phyloP scores from a whole-genome alignment of 2,797 vertebrate species.

The Thalassophryne amazonica region DNA sequence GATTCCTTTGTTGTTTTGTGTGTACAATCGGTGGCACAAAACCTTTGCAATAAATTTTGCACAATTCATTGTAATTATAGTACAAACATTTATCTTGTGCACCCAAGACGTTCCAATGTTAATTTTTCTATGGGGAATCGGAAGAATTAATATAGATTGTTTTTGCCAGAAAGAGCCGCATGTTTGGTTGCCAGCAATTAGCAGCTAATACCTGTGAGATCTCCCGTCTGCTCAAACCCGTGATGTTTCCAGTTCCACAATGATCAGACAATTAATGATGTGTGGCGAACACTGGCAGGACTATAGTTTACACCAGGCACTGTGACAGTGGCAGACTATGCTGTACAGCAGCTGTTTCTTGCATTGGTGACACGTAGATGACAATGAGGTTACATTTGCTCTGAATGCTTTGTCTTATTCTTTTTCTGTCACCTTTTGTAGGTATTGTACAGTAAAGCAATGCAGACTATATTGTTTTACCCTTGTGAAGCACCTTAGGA shows the following conservation, averaged over 20 bases:
- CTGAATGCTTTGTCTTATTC: constrained; percentile 62
- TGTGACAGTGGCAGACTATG: constrained; percentile 36
- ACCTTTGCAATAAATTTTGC: constrained; percentile 78
- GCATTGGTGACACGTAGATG: constrained; percentile 55
- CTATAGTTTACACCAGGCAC: constrained; percentile 19
- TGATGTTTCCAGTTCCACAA: constrained; percentile 56
- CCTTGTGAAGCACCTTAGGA: too few species aligned
- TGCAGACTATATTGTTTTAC: too few species aligned
- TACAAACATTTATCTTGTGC: constrained; percentile 74
- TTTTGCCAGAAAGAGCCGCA: constrained; percentile 75
- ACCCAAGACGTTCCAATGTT: constrained; percentile 60
- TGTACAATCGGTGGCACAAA: constrained; percentile 65
- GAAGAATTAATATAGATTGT: constrained; percentile 76
- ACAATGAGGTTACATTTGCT: constrained; percentile 59
- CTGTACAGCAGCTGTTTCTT: constrained; percentile 32
- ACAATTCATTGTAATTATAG: constrained; percentile 80
- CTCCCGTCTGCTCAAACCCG: constrained; percentile 49
- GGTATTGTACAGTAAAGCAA: too few species aligned
- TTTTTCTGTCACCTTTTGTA: too few species aligned
- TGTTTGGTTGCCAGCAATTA: constrained; percentile 78
- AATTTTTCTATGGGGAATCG: constrained; percentile 63
- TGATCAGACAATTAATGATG: constrained; percentile 70
- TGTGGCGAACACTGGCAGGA: constrained; percentile 60
- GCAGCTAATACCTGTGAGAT: constrained; percentile 75
- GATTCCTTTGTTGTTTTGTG: constrained; percentile 75